phyloP scores from a whole-genome alignment of 2,888 invertebrate genomes.

The Drosophila affinis region DNA sequence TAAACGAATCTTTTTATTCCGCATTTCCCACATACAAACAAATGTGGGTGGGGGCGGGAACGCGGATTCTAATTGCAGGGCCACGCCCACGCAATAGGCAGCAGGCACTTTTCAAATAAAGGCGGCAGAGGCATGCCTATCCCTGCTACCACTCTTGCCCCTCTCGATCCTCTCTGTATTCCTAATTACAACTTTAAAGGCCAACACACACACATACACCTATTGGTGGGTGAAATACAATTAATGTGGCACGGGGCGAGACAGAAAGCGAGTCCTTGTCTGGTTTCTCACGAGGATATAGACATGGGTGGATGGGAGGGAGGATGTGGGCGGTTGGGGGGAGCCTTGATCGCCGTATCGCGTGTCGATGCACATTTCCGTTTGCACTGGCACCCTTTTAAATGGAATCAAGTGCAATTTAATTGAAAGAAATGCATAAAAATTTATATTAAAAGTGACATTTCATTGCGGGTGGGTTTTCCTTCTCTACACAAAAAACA shows the following conservation, averaged over 20 bases:
- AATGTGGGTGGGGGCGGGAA: slow-evolving; percentile 6
- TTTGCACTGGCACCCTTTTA: slow-evolving; percentile 39
- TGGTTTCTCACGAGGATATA: slow-evolving; percentile 17
- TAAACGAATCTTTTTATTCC: slow-evolving; percentile 22
- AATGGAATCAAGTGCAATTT: slow-evolving; percentile 66
- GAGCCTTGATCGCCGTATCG: slow-evolving; percentile 62
- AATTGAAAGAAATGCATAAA: slow-evolving; percentile 70
- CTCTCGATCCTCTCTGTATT: background rate
- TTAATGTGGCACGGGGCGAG: slow-evolving; percentile 22
- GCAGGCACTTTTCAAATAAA: slow-evolving; percentile 47
- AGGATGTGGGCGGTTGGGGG: background rate
- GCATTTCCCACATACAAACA: slow-evolving; percentile 29
- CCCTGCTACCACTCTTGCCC: background rate
- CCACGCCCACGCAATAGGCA: slow-evolving; percentile 65
- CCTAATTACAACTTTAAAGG: slow-evolving; percentile 64
- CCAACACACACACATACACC: slow-evolving; percentile 31
- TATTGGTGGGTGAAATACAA: slow-evolving; percentile 9
- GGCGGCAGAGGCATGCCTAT: background rate
- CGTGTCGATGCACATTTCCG: slow-evolving; percentile 61
- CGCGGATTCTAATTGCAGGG: slow-evolving; percentile 61
- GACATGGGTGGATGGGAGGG: too few relatives aligned
- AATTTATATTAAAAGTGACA: slow-evolving; percentile 50
- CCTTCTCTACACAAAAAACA: background rate
- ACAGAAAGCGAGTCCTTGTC: slow-evolving; percentile 26
- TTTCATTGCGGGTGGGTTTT: slow-evolving; percentile 32